phyloP scores from a whole-genome alignment of 2,888 invertebrate genomes.

The Parnassius smintheus region DNA sequence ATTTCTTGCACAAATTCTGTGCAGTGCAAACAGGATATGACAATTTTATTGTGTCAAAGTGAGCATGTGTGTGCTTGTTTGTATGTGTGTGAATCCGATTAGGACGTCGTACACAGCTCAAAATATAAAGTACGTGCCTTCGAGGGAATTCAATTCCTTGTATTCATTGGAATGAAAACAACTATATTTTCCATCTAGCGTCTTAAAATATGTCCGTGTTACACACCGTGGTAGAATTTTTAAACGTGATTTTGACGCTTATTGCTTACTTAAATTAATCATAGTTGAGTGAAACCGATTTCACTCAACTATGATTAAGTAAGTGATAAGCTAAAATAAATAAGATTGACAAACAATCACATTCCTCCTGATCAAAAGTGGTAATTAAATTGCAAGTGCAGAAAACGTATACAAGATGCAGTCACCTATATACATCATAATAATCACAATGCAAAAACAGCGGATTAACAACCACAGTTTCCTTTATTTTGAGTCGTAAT shows the following conservation, averaged over 20 bases:
- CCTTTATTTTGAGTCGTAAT: too few relatives aligned
- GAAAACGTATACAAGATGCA: too few relatives aligned
- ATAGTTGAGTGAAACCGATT: too few relatives aligned
- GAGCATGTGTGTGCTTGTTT: neutral
- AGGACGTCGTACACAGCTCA: conserved; percentile 11
- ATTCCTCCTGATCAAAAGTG: too few relatives aligned
- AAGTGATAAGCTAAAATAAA: too few relatives aligned
- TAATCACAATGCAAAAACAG: too few relatives aligned
- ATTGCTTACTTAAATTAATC: too few relatives aligned
- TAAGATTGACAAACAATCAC: too few relatives aligned
- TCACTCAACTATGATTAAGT: too few relatives aligned
- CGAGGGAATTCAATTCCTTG: conserved; percentile 22
- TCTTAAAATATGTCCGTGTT: conserved; percentile 16
- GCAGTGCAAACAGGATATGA: conserved; percentile 22
- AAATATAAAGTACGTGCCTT: conserved; percentile 19
- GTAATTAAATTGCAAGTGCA: too few relatives aligned
- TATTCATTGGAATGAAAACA: conserved; percentile 21
- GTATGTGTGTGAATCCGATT: conserved; percentile 3
- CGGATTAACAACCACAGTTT: too few relatives aligned
- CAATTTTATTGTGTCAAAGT: conserved; percentile 17
- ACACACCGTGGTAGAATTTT: conserved; percentile 8
- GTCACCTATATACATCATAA: too few relatives aligned
- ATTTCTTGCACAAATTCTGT: conserved; percentile 20
- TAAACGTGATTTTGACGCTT: neutral
- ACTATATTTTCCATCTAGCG: conserved; percentile 21